Conservation (phyloP, 2,888 invertebrate species). For the Apomyelois bistriatella region DNA sequence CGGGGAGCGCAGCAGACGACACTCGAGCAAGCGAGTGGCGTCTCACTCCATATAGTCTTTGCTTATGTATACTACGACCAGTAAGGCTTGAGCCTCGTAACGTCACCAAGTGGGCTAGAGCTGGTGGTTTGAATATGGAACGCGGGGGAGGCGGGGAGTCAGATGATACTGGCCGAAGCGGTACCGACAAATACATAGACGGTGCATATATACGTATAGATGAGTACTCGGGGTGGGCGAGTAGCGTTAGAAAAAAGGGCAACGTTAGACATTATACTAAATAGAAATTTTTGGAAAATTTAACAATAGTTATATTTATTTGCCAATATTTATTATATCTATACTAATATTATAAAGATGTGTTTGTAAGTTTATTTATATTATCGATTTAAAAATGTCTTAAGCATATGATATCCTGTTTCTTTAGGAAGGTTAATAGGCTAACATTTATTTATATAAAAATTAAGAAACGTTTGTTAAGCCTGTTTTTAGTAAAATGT, state of each 20-base stretch:
- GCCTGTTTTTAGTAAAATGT: too few species aligned
- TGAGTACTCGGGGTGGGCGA: constrained; percentile 64
- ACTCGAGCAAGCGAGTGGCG: constrained; percentile 66
- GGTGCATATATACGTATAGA: constrained; percentile 49
- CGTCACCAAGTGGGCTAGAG: constrained; percentile 46
- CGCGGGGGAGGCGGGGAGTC: constrained; percentile 54
- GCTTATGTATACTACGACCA: constrained; percentile 57
- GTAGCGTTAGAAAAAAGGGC: constrained; percentile 48
- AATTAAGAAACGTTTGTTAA: too few species aligned
- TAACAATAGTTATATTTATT: too few species aligned
- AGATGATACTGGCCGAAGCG: constrained; percentile 60
- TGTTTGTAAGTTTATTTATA: too few species aligned
- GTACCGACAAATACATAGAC: constrained; percentile 77
- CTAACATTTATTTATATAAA: too few species aligned
- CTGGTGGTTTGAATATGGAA: constrained; percentile 34
- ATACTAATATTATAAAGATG: too few species aligned
- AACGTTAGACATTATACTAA: constrained; percentile 5
- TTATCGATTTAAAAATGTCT: too few species aligned
- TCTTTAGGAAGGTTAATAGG: too few species aligned
- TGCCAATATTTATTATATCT: too few species aligned
- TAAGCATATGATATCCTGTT: too few species aligned
- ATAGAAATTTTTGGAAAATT: too few species aligned
- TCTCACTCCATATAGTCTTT: constrained; percentile 61
- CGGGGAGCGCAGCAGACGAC: constrained; percentile 73
- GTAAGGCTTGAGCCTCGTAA: constrained; percentile 42